phyloP scores from a whole-genome alignment of 2,113 vertebrate species.

The Leptobrachium ailaonicum region DNA sequence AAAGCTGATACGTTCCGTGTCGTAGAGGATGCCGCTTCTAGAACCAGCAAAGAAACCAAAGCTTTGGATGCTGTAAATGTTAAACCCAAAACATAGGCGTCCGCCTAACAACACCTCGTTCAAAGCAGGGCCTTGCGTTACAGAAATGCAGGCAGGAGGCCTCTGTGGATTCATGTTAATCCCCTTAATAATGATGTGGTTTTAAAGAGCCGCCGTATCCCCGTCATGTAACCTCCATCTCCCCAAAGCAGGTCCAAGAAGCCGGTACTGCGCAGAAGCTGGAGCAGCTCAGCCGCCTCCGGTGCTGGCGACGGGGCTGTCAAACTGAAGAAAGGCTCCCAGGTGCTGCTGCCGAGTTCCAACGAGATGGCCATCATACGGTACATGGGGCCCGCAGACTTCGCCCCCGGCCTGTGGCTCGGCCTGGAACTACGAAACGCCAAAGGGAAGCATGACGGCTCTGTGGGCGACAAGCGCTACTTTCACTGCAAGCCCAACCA shows the following conservation, averaged over 20 bases:
- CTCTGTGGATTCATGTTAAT: too few relatives aligned
- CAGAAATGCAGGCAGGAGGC: too few relatives aligned
- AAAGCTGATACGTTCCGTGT: too few relatives aligned
- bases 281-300: slow-evolving; percentile 67
- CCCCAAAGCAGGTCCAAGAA: slow-evolving; percentile 66
- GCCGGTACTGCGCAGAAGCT: slow-evolving; percentile 73
- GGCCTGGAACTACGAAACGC: slow-evolving; percentile 88
- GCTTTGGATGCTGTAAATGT: too few relatives aligned
- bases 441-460: slow-evolving; percentile 89
- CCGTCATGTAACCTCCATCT: neutral
- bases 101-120: too few relatives aligned
- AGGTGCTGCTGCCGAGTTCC: slow-evolving; percentile 89
- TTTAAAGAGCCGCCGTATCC: too few relatives aligned
- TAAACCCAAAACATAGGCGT: too few relatives aligned
- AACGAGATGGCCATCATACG: slow-evolving; percentile 89
- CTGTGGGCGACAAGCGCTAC: slow-evolving; percentile 82
- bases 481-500: slow-evolving; percentile 84
- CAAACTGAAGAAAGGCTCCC: slow-evolving; percentile 83
- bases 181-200: too few relatives aligned
- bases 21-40: too few relatives aligned
- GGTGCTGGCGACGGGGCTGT: slow-evolving; percentile 56
- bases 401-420: slow-evolving; percentile 88
- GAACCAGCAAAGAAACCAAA: too few relatives aligned
- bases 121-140: too few relatives aligned
- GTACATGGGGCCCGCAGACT: slow-evolving; percentile 86